Evolutionary conservation across 2,797 vertebrate genomes (phyloP), one percentile per base, ranked within the genome.

Genomic region (Myotis planiceps): DNA sequence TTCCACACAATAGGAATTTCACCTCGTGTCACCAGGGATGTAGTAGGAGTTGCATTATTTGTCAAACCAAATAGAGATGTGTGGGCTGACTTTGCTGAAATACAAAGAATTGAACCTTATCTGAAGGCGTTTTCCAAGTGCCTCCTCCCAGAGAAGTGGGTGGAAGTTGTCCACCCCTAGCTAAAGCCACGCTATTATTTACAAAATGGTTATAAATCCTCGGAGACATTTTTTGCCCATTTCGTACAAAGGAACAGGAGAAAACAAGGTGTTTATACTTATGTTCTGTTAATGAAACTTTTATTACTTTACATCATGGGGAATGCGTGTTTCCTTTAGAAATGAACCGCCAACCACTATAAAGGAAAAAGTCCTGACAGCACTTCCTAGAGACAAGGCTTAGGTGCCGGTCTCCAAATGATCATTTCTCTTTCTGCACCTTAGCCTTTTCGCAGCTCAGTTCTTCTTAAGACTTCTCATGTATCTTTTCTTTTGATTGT

Each of bases 401-500:
- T 81, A 87, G 92, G 85, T 93, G 85, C 53, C 5, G 37, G 71
- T 91, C 74, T 95, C 88, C 87, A 71, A 86, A 65, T 25, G 85
- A 95, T 92, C 21, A 0, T 74, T 92, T 81, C 29, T 68, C 89
- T 96, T 65, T 49, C 23, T 81, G 29, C 83, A 90, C 89, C 94
- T 96, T 74, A 83, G 96, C 92, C 92, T 94, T 96, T 94, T 92
- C 96, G 84, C 49, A 95, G 72, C 89, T 97, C 91, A 66, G 1
- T 85, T 93, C 63, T 93, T 93, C 60, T 74, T 69, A 96, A 10
- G 14, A 92, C 89, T 97, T 96, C 89, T 96, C 93, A 92, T 95
- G 80, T 90, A 25, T 78, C 90, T 96, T 98, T 98, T 84, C 92
- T 75, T 49, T 98, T 98, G 98, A 99, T 99, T 99, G 98, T 99